Evolutionary conservation across 2,888 invertebrate species (phyloP).

Genomic region (Aleiodes leptofemur): DNA sequence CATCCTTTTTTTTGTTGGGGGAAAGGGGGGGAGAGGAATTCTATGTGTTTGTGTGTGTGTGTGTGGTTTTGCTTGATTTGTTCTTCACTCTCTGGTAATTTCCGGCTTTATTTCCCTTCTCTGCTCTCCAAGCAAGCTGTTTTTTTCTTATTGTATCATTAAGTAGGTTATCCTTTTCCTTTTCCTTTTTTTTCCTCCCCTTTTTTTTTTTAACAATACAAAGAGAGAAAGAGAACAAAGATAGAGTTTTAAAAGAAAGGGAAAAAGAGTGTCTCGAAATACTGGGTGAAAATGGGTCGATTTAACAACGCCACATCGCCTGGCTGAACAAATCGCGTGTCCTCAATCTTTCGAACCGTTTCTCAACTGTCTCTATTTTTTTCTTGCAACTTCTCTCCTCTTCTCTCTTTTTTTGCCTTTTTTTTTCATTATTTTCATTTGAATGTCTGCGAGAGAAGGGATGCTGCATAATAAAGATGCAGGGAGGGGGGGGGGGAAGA

Average conservation of each 20-base stretch:
- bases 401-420: not conserved
- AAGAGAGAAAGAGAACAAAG: not conserved
- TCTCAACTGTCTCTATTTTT: slow-evolving; percentile 24
- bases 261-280: slow-evolving; percentile 26
- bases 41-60: too few relatives aligned
- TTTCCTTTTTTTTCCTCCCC: not conserved
- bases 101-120: too few relatives aligned
- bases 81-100: too few relatives aligned
- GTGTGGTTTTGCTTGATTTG: too few relatives aligned
- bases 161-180: slow-evolving; percentile 37
- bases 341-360: slow-evolving; percentile 46
- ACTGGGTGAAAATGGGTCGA: slow-evolving; percentile 43
- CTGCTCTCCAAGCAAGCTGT: too few relatives aligned
- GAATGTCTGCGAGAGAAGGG: not conserved
- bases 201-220: not conserved
- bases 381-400: not conserved
- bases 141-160: not conserved
- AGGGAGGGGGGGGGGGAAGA: too few relatives aligned
- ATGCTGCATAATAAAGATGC: slow-evolving; percentile 20
- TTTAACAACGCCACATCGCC: slow-evolving; percentile 37
- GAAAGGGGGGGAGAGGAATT: too few relatives aligned
- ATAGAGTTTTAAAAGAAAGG: not conserved
- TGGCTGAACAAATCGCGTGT: slow-evolving; percentile 44
- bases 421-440: slow-evolving; percentile 3
- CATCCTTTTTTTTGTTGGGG: too few relatives aligned